Percentiles rank a stretch among this genome's conserved stretches.
Conservation (phyloP, 2,113 vertebrate genomes). For the Regulus satrapa region DNA sequence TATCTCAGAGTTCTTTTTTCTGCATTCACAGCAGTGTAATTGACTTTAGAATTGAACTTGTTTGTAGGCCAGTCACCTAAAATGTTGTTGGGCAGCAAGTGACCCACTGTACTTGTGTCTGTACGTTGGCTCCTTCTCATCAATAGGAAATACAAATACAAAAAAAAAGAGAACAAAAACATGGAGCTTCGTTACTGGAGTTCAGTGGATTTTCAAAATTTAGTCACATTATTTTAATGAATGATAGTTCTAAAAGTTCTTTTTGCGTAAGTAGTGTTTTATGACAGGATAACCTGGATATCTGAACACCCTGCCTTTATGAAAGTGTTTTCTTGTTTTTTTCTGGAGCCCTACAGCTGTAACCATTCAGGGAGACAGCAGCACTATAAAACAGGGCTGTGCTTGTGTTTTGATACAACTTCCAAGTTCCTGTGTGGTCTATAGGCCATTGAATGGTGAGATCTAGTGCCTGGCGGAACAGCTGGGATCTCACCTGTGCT, state of each 20-base stretch:
- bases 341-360: slow-evolving; percentile 30
- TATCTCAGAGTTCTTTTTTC: not conserved
- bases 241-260: not conserved
- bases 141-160: not conserved
- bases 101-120: not conserved
- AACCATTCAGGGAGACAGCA: not conserved
- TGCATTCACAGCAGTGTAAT: not conserved
- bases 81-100: not conserved
- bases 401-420: slow-evolving; percentile 16
- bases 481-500: slow-evolving; percentile 12
- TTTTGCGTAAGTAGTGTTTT: not conserved
- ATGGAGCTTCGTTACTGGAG: not conserved
- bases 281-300: not conserved
- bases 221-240: not conserved
- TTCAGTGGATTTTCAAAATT: not conserved
- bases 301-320: not conserved
- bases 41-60: not conserved
- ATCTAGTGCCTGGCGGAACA: not conserved
- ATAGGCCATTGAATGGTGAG: not conserved
- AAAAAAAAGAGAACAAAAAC: not conserved
- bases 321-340: not conserved
- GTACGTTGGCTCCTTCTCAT: not conserved
- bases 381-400: not conserved
- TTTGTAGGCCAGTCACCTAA: not conserved
- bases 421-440: slow-evolving; percentile 19